Conservation (phyloP, 2,113 vertebrate genomes). For the Furnarius figulus region DNA sequence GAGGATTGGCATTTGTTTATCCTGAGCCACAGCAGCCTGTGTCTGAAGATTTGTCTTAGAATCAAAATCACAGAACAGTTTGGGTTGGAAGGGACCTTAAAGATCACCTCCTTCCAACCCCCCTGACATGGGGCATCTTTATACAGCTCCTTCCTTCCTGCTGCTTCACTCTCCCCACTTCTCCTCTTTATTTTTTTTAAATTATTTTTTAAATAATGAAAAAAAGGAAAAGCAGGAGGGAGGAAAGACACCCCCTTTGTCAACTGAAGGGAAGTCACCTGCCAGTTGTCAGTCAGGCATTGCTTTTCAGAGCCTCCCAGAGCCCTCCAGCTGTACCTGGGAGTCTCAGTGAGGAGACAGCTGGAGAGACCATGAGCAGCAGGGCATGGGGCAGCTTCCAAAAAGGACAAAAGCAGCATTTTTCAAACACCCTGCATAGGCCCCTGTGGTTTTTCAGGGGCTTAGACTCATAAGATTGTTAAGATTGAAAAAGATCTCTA, state of each 20-base stretch:
- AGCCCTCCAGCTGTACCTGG: slow-evolving; percentile 70
- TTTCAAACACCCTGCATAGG: background rate
- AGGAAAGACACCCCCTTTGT: background rate
- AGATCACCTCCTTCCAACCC: accelerated
- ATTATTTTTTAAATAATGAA: background rate
- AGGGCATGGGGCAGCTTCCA: slow-evolving; percentile 10
- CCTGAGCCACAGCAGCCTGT: background rate
- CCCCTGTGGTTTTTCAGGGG: background rate
- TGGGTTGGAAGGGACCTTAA: background rate
- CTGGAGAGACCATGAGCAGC: background rate
- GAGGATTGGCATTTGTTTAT: background rate
- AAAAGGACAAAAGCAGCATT: slow-evolving; percentile 25
- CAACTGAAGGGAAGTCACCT: slow-evolving; percentile 74
- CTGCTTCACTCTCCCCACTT: background rate
- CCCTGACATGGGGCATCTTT: background rate
- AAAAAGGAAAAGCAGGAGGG: background rate
- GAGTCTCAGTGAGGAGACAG: slow-evolving; percentile 23
- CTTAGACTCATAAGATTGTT: background rate
- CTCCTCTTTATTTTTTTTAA: background rate
- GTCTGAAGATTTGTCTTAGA: background rate
- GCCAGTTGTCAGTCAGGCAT: slow-evolving; percentile 75
- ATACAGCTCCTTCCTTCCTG: background rate
- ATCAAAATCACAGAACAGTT: background rate
- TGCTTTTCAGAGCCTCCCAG: slow-evolving; percentile 50
- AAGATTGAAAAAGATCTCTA: accelerated